Conservation (phyloP, 2,888 invertebrate species). For the Drosophila hawaiiensis region DNA sequence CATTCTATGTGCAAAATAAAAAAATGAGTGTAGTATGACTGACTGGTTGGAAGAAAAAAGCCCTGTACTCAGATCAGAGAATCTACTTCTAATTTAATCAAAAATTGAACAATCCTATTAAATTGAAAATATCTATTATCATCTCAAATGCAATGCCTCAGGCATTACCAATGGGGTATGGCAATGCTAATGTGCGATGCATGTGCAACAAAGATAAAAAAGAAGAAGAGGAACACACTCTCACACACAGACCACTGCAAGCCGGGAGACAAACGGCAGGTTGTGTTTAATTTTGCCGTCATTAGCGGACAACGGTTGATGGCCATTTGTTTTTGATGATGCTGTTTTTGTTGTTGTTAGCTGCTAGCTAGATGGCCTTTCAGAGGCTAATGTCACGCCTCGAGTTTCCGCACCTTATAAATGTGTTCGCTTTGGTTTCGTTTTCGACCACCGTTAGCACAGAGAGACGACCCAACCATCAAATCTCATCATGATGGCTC, state of each 20-base stretch:
- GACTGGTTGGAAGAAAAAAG: neutral
- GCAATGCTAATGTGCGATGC: conserved; percentile 21
- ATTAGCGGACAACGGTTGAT: conserved; percentile 43
- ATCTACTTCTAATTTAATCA: neutral
- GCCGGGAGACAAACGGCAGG: conserved; percentile 1
- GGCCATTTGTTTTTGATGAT: conserved; percentile 24
- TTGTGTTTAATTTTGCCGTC: conserved; percentile 31
- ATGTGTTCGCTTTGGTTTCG: conserved; percentile 57
- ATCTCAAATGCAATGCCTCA: neutral
- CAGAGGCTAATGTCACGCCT: conserved; percentile 63
- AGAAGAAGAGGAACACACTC: neutral
- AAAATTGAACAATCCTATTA: neutral
- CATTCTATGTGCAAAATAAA: no score
- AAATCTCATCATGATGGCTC: conserved; percentile 5
- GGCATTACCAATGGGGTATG: neutral
- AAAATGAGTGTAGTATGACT: no score
- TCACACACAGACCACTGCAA: neutral
- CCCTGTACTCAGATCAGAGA: neutral
- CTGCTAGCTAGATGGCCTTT: conserved; percentile 35
- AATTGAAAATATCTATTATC: no score
- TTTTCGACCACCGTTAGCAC: conserved; percentile 31
- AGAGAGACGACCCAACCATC: neutral
- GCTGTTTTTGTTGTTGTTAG: neutral
- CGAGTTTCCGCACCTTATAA: conserved; percentile 55
- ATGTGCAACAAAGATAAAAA: neutral